Evolutionary conservation across 2,888 invertebrate species (phyloP), one percentile per base, ranked within the genome.

Genomic region (Latheticus oryzae): DNA sequence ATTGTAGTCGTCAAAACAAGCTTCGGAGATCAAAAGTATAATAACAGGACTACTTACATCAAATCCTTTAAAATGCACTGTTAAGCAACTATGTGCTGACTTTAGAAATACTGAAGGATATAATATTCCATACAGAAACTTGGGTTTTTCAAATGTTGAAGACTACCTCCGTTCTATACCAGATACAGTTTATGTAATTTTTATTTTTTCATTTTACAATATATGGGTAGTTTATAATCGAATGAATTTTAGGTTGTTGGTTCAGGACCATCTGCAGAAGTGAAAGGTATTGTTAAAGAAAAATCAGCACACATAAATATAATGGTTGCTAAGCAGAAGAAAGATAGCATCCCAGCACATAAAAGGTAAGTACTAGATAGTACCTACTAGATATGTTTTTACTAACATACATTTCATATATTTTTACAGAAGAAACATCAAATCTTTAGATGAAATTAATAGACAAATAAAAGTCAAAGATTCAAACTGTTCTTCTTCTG

Each of bases 21-120:
- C 38, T 2, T 7, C 16, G 3, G 48, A 56, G 12, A 19, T 28
- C 1, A 48, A 50, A 33, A 26, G 4, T 7, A 37, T 48, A n/a
- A 56, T 56, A 19, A 56, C 48, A 0, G 30, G 50, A 1, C 17
- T 56, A 24, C 24, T 56, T 12, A 56, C 50, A 15, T 56, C 56
- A 5, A 50, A 37, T 8, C 48, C 50, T 2, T 4, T 15, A 9
- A 28, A 28, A 50, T 48, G 30, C 16, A 56, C 56, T 2, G 15
- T 56, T 7, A 28, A 28, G n/a, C 19, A 40, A 32, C 24, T 56
- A 3, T 35, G 42, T 9, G 15, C 8, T 7, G 56, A 56, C 23
- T 56, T 32, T 23, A 0, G 5, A 1, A 24, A 38, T 2, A 33
- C 17, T 2, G 30, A 40, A n/a, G 56, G 56, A 4, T 30, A 40